A percentile compares a stretch with the other conserved stretches of the same genome.
These are phyloP conservation scores for Australoheros scitulus DNA, from an alignment of 2,113 vertebrate genomes.

Conservation along the genomic window DNA sequence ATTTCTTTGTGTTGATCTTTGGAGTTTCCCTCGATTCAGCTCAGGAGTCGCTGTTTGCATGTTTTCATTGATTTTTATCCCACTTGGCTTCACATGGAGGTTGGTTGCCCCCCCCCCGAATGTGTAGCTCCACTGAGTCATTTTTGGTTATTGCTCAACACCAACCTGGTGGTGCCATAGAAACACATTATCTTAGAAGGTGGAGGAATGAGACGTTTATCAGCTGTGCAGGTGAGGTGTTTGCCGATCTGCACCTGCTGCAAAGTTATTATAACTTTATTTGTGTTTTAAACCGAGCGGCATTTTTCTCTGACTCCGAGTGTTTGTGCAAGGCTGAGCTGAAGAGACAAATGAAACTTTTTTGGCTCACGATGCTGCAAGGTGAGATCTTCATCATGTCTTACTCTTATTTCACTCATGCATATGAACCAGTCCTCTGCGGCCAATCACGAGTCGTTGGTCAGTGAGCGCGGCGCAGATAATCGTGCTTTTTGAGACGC, in stretches of 20 bases:
- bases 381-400: no score
- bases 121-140: neutral
- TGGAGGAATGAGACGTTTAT: neutral
- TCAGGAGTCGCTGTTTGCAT: neutral
- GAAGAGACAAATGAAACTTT: no score
- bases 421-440: no score
- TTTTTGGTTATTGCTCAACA: neutral
- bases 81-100: no score
- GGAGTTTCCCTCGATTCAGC: neutral
- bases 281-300: neutral
- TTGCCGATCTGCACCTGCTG: neutral
- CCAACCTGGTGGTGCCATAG: neutral
- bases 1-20: neutral
- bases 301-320: no score
- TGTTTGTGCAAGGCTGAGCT: no score
- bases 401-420: no score
- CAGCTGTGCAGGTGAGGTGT: neutral
- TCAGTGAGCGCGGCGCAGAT: no score
- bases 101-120: neutral
- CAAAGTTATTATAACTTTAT: neutral
- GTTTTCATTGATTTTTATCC: neutral
- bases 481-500: no score
- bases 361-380: no score
- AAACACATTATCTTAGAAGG: neutral
- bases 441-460: no score